Evolutionary conservation across 2,113 vertebrate genomes (phyloP).

Genomic region (Catharus fuscescens): DNA sequence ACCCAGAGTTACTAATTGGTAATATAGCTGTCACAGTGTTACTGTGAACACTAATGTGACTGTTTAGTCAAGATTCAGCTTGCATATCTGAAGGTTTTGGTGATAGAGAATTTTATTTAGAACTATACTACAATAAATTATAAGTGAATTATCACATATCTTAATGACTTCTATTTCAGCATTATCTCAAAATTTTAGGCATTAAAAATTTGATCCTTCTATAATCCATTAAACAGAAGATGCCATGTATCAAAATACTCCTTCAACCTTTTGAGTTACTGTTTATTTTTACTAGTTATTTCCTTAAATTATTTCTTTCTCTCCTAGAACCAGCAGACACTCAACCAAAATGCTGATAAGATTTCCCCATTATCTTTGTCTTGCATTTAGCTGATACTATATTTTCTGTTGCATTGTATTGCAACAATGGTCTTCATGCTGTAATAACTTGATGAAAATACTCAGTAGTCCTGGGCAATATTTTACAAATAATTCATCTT

Average conservation of each 20-base stretch:
- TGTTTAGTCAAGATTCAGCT: neutral
- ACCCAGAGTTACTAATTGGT: neutral
- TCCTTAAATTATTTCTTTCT: neutral
- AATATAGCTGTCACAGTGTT: neutral
- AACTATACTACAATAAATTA: neutral
- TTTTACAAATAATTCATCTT: conserved; percentile 21
- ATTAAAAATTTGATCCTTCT: neutral
- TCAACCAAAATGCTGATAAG: neutral
- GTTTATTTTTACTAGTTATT: neutral
- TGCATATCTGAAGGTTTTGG: neutral
- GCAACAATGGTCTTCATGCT: neutral
- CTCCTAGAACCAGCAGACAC: neutral
- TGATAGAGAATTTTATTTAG: neutral
- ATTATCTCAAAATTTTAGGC: neutral
- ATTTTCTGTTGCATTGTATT: neutral
- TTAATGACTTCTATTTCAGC: neutral
- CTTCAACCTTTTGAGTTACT: neutral
- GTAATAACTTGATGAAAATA: neutral
- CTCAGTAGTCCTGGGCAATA: neutral
- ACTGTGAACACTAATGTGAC: neutral
- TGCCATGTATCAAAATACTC: neutral
- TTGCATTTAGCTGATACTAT: neutral
- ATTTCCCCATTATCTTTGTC: neutral
- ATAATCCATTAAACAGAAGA: neutral
- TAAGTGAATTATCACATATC: neutral